These are phyloP conservation scores for Hystrix brachyura DNA, from an alignment of 2,113 vertebrate genomes.

Conservation along the genomic window DNA sequence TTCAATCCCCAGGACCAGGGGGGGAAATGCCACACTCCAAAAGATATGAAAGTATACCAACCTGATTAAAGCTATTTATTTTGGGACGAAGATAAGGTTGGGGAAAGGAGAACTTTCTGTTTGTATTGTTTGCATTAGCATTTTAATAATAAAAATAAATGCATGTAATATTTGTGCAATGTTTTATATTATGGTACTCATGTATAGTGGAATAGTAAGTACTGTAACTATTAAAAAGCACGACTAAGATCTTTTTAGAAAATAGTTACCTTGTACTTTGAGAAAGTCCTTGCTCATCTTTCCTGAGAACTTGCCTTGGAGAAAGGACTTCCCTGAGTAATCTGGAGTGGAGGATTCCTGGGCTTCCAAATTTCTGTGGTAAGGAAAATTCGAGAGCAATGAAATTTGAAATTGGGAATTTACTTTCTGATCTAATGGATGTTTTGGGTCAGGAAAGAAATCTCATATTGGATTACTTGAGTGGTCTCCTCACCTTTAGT, in stretches of 20 bases:
- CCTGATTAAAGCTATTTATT: neutral
- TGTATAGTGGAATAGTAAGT: neutral
- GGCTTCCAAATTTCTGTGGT: neutral
- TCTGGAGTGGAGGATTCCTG: neutral
- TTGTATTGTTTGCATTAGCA: neutral
- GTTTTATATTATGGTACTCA: neutral
- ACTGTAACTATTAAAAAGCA: neutral
- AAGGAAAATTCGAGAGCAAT: neutral
- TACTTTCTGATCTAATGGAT: neutral
- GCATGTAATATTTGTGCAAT: neutral
- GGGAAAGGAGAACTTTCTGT: neutral
- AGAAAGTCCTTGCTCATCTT: neutral
- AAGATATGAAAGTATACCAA: neutral
- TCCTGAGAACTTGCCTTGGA: constrained; percentile 9
- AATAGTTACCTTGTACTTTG: neutral
- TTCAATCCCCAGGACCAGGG: neutral
- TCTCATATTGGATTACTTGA: constrained; percentile 73
- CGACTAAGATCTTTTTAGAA: neutral
- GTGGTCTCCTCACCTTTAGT: neutral
- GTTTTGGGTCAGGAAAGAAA: neutral
- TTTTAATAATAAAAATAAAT: constrained; percentile 39
- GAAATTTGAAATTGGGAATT: neutral
- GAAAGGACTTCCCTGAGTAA: neutral
- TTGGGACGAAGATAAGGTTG: neutral
- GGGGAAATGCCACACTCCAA: neutral